Percentiles rank a stretch among this genome's conserved stretches.
These are phyloP conservation scores for Ascidia mentula DNA, from an alignment of 23 tunicate species.

Conservation along the genomic window DNA sequence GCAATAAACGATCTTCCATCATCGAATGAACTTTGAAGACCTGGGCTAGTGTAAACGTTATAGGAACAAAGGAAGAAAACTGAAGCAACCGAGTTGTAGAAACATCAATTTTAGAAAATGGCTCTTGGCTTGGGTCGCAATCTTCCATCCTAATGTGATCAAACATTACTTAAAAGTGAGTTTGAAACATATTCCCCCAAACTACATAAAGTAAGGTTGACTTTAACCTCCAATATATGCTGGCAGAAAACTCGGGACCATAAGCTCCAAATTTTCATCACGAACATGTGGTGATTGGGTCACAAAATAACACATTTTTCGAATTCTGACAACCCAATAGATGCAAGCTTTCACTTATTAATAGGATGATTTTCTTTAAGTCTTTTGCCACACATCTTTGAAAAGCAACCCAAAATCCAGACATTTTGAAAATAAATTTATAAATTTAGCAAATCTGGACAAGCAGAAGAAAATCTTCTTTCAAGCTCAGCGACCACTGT, in stretches of 20 bases:
- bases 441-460: background rate
- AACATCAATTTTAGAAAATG: too few species aligned
- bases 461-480: background rate
- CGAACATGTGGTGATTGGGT: slow-evolving; percentile 17
- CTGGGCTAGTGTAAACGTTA: background rate
- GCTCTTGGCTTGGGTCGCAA: too few species aligned
- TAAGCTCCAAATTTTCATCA: slow-evolving; percentile 13
- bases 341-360: slow-evolving; percentile 1
- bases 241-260: slow-evolving; percentile 18
- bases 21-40: slow-evolving; percentile 10
- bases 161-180: background rate
- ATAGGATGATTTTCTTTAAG: background rate
- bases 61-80: slow-evolving; percentile 5
- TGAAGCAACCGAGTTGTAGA: background rate
- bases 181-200: slow-evolving; percentile 4
- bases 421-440: background rate
- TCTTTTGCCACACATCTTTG: slow-evolving; percentile 5
- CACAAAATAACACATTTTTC: background rate
- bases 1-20: slow-evolving; percentile 2
- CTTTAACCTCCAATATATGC: slow-evolving; percentile 21
- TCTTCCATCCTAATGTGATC: too few species aligned
- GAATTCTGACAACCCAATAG: background rate
- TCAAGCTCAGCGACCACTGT: background rate
- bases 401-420: slow-evolving; percentile 12
- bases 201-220: slow-evolving; percentile 19